Percentiles rank a stretch among this genome's conserved stretches.
phyloP scores from a whole-genome alignment of 2,797 vertebrate genomes.

The Pagetopsis macropterus region DNA sequence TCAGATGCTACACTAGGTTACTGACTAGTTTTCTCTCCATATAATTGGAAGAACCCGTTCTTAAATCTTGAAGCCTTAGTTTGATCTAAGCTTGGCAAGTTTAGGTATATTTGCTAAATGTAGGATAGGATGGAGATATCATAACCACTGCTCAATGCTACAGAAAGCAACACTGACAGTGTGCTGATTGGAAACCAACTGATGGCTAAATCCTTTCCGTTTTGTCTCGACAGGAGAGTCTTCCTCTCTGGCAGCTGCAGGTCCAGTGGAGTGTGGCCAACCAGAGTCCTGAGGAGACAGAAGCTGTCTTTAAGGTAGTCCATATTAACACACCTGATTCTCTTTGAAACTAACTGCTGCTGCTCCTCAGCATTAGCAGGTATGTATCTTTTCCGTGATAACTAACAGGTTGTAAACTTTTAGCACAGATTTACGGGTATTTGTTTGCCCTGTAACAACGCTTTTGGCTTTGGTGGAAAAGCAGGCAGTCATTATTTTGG shows the following conservation, averaged over 20 bases:
- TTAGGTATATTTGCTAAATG: background rate
- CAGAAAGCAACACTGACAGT: background rate
- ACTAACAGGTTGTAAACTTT: background rate
- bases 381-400: background rate
- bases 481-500: background rate
- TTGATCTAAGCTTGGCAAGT: background rate
- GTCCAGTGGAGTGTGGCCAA: slow-evolving; percentile 87
- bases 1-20: background rate
- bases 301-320: slow-evolving; percentile 90
- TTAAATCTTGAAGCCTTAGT: background rate
- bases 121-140: background rate
- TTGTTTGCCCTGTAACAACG: background rate
- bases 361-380: background rate
- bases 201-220: background rate
- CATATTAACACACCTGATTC: background rate
- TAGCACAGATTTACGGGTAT: background rate
- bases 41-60: background rate
- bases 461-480: background rate
- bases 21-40: background rate
- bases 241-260: slow-evolving; percentile 90
- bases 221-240: slow-evolving; percentile 81
- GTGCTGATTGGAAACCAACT: background rate
- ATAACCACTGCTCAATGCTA: background rate
- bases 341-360: background rate
- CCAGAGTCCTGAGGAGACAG: slow-evolving; percentile 83